Conservation (phyloP, 1,140 invertebrate species). For the Octopus bimaculoides region DNA sequence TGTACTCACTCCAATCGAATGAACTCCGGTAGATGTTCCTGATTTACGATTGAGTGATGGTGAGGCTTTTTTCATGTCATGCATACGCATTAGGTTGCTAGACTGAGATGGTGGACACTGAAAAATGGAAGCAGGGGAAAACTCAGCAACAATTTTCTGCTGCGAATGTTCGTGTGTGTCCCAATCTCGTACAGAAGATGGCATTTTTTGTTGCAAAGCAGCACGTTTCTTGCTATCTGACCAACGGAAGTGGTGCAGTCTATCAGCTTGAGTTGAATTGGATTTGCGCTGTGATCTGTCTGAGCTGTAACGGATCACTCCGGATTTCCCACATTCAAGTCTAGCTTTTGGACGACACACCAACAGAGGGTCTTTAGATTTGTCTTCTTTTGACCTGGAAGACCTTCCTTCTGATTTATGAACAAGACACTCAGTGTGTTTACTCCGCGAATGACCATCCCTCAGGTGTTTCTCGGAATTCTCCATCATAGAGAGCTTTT, state of each 20-base stretch:
- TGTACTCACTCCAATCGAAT: background rate
- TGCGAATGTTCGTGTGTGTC: background rate
- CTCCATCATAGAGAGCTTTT: background rate
- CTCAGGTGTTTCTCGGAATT: background rate
- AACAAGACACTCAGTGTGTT: background rate
- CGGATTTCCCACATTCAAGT: background rate
- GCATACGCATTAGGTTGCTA: background rate
- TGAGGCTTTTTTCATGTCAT: background rate
- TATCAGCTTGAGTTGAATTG: background rate
- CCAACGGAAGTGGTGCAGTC: background rate
- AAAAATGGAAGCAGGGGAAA: conserved; percentile 8
- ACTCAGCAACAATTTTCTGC: conserved; percentile 9
- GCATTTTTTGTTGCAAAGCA: background rate
- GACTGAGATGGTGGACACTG: conserved; percentile 1
- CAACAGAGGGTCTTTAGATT: background rate
- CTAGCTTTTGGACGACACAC: conserved; percentile 8
- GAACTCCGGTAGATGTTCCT: background rate
- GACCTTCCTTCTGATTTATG: background rate
- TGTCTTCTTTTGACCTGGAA: background rate
- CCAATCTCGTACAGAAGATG: background rate
- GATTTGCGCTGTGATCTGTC: background rate
- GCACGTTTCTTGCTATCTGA: conserved; percentile 3
- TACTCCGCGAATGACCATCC: background rate
- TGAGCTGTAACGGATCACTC: background rate
- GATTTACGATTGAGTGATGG: background rate